Evolutionary conservation across 1,140 invertebrate genomes (phyloP).

Genomic region (Polypedilum pembai): DNA sequence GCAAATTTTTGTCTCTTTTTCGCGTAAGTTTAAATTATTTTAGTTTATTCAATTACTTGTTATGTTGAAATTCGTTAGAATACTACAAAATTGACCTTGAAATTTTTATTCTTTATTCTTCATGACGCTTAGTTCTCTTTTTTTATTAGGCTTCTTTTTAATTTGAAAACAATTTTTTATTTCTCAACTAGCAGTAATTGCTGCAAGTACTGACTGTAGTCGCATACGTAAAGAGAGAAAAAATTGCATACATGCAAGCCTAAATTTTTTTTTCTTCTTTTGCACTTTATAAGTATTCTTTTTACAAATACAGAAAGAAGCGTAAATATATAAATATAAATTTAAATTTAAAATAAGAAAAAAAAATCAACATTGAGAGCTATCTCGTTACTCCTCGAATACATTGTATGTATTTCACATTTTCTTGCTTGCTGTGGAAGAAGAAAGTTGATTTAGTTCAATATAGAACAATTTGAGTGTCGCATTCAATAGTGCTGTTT

Average conservation of each 20-base stretch:
- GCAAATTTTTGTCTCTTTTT: too few species aligned
- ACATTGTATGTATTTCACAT: background rate
- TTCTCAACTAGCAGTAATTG: too few species aligned
- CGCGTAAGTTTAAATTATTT: too few species aligned
- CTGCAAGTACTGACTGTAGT: too few species aligned
- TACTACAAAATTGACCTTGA: too few species aligned
- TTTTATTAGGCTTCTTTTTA: too few species aligned
- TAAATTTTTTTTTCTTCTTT: background rate
- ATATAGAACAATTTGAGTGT: background rate
- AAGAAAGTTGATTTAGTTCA: conserved; percentile 18
- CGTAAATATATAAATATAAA: background rate
- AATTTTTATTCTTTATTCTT: too few species aligned
- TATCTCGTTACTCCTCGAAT: background rate
- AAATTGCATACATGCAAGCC: conserved; percentile 2
- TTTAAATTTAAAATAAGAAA: conserved; percentile 20
- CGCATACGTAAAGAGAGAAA: background rate
- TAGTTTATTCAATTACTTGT: too few species aligned
- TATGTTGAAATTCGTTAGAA: too few species aligned
- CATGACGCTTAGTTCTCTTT: too few species aligned
- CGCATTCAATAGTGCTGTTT: background rate
- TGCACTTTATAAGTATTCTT: background rate
- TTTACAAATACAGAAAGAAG: too few species aligned
- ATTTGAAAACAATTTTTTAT: too few species aligned
- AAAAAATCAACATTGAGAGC: background rate
- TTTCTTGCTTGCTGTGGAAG: background rate